Base-by-base conservation (phyloP, 2,797 vertebrate species). In the Perodicticus potto region DNA sequence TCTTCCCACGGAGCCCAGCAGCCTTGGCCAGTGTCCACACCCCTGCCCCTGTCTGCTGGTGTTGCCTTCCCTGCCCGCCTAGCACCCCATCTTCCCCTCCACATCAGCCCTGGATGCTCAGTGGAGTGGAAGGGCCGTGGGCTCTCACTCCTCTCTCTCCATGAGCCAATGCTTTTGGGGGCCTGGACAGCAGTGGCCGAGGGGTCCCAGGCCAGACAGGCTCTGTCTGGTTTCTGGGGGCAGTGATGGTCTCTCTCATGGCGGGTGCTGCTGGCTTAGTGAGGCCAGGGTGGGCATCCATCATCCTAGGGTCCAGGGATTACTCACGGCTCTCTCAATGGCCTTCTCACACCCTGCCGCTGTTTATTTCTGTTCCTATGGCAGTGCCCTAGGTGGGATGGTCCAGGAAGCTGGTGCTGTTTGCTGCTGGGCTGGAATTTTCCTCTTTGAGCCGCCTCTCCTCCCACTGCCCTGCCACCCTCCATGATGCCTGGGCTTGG, bases 241-340 rank as follows among this genome's bases (percentile, higher is more conserved):
- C 0, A 0, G 0, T 2, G 20, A 22, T 1, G n/a, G 55, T 65
- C 25, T 4, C 77, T 12, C 80, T 32, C 0, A 0, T 0, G 72
- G 78, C 74, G 72, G 86, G 85, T 22, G n/a, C 57, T 65, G 77
- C 53, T 17, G 32, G 59, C 4, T 20, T 8, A 13, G 23, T 49
- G 53, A 34, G 63, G 84, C 89, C 6, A 37, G 53, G 40, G 55
- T 2, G 81, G 43, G 34, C 1, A 0, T 43, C 83, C 27, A 1
- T 37, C 67, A 45, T 49, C 88, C 65, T 45, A 34, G 76, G 1
- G 34, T 43, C 83, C 61, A 29, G 81, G 90, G 23, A 22, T 65
- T 22, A 14, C 37, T 49, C 76, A 8, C 1, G 0, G 27, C 40
- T 6, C 45, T 29, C 14, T 61, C 81, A 22, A 2, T 3, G 73